These are phyloP conservation scores for Colaptes auratus DNA, from an alignment of 2,113 vertebrate genomes.

Conservation along the genomic window DNA sequence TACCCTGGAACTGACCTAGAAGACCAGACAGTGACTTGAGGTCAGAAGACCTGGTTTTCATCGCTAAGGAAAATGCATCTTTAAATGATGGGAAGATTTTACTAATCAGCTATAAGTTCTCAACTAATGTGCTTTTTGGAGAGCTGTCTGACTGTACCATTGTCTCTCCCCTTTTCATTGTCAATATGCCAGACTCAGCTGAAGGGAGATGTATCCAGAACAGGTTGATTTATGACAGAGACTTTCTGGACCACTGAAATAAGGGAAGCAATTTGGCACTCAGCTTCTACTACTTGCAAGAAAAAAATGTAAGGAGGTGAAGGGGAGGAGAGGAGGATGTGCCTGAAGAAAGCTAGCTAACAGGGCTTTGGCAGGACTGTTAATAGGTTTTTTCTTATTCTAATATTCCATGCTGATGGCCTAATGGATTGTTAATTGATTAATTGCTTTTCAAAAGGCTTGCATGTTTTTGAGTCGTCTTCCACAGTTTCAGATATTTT, in stretches of 20 bases:
- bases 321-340: neutral
- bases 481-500: conserved; percentile 26
- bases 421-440: conserved; percentile 28
- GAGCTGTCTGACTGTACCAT: neutral
- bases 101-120: conserved; percentile 44
- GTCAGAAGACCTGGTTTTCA: conserved; percentile 41
- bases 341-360: conserved; percentile 10
- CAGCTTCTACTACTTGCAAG: neutral
- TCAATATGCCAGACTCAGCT: conserved; percentile 15
- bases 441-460: conserved; percentile 24
- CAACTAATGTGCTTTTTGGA: conserved; percentile 5
- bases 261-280: conserved; percentile 2
- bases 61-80: conserved; percentile 36
- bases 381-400: neutral
- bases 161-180: conserved; percentile 22
- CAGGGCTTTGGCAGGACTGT: neutral
- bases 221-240: conserved; percentile 43
- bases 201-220: neutral
- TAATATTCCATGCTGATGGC: neutral
- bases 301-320: neutral
- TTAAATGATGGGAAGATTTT: conserved; percentile 37
- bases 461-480: conserved; percentile 40
- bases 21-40: conserved; percentile 9
- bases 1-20: neutral
- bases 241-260: neutral